Conservation (phyloP, 2,888 invertebrate genomes). For the Andrena haemorrhoa region DNA sequence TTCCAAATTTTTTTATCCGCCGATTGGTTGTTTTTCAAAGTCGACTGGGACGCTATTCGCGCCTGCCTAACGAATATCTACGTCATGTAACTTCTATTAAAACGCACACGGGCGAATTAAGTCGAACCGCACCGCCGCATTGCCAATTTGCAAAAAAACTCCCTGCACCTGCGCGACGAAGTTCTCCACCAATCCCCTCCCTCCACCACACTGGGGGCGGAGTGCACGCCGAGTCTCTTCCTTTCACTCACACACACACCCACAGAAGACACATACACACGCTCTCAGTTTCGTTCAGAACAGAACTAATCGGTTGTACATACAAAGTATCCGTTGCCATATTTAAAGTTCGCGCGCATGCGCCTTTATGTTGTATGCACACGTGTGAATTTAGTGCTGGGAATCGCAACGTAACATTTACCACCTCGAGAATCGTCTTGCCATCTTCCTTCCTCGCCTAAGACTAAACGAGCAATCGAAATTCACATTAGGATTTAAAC, state of each 20-base stretch:
- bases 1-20: not conserved
- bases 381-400: slow-evolving; percentile 46
- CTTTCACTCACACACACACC: slow-evolving; percentile 15
- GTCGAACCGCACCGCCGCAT: slow-evolving; percentile 50
- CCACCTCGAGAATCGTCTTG: slow-evolving; percentile 1
- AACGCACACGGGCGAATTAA: slow-evolving; percentile 52
- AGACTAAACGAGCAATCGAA: slow-evolving; percentile 18
- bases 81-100: slow-evolving; percentile 57
- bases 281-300: slow-evolving; percentile 54
- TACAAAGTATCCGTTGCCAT: slow-evolving; percentile 58
- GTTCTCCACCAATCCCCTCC: not conserved
- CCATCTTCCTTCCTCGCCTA: not conserved
- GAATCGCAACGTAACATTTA: slow-evolving; percentile 37
- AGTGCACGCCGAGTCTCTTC: slow-evolving; percentile 56
- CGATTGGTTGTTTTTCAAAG: not conserved
- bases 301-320: slow-evolving; percentile 65
- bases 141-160: slow-evolving; percentile 39
- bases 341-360: slow-evolving; percentile 26
- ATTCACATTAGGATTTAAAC: slow-evolving; percentile 3
- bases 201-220: slow-evolving; percentile 35
- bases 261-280: slow-evolving; percentile 10
- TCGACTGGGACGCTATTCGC: slow-evolving; percentile 45
- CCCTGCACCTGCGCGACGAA: slow-evolving; percentile 39
- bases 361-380: slow-evolving; percentile 35
- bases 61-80: slow-evolving; percentile 52